Percentiles rank a stretch among this genome's conserved stretches.
These are phyloP conservation scores for Aldabrachelys gigantea DNA, from an alignment of 2,113 vertebrate genomes.

Conservation along the genomic window DNA sequence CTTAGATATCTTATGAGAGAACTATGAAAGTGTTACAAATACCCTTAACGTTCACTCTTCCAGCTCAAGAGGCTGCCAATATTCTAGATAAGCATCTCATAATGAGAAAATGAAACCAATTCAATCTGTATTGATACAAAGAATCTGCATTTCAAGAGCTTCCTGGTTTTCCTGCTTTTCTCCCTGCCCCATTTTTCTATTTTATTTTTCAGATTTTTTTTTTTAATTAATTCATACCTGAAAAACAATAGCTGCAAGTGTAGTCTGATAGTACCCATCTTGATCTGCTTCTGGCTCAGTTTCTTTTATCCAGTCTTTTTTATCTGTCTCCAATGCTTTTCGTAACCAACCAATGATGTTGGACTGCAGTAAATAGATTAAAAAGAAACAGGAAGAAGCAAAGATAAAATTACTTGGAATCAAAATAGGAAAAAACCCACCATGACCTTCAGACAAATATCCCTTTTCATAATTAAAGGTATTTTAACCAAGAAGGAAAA, in stretches of 20 bases:
- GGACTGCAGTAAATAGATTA: constrained; percentile 79
- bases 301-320: constrained; percentile 96
- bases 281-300: constrained; percentile 96
- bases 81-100: neutral
- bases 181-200: neutral
- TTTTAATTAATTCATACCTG: constrained; percentile 78
- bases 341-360: constrained; percentile 98
- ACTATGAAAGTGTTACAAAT: neutral
- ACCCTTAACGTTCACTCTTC: neutral
- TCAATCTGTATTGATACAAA: neutral
- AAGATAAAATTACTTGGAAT: neutral
- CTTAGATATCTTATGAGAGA: neutral
- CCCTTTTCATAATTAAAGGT: neutral
- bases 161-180: neutral
- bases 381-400: neutral
- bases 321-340: constrained; percentile 96
- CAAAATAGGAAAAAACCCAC: neutral
- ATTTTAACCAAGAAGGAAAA: neutral
- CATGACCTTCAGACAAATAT: neutral
- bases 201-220: neutral
- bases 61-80: neutral
- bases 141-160: neutral
- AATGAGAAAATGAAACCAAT: neutral
- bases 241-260: constrained; percentile 90
- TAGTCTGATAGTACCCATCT: constrained; percentile 98